Percentiles rank a stretch among this genome's conserved stretches.
These are phyloP conservation scores for Taenioides sp. DNA, from an alignment of 2,797 vertebrate species.

Conservation along the genomic window DNA sequence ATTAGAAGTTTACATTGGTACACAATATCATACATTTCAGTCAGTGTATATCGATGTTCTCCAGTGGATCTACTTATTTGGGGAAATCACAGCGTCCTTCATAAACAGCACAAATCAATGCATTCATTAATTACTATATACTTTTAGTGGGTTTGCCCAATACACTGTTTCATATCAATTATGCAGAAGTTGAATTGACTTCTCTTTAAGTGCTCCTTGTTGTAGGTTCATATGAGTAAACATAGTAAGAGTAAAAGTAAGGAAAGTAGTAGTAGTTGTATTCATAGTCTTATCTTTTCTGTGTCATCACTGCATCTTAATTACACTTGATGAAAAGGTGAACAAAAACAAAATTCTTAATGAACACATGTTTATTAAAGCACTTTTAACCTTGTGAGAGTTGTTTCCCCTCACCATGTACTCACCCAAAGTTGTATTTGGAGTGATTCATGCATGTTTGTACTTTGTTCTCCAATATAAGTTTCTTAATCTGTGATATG, in stretches of 20 bases:
- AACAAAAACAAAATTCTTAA: too few species aligned
- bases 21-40: not conserved
- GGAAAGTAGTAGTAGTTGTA: not conserved
- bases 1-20: not conserved
- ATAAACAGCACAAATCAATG: constrained; percentile 10
- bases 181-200: not conserved
- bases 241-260: not conserved
- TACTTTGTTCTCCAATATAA: too few species aligned
- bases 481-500: too few species aligned
- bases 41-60: too few species aligned
- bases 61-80: not conserved
- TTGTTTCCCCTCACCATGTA: too few species aligned
- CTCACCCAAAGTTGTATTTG: too few species aligned
- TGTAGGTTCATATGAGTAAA: not conserved
- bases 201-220: not conserved
- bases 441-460: too few species aligned
- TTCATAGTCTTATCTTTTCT: not conserved
- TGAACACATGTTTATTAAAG: too few species aligned
- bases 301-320: too few species aligned
- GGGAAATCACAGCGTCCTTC: constrained; percentile 6
- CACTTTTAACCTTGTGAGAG: too few species aligned
- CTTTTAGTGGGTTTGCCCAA: not conserved
- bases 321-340: too few species aligned
- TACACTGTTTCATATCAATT: not conserved
- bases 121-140: not conserved